phyloP scores from a whole-genome alignment of 1,140 invertebrate genomes.

The Delia radicum region DNA sequence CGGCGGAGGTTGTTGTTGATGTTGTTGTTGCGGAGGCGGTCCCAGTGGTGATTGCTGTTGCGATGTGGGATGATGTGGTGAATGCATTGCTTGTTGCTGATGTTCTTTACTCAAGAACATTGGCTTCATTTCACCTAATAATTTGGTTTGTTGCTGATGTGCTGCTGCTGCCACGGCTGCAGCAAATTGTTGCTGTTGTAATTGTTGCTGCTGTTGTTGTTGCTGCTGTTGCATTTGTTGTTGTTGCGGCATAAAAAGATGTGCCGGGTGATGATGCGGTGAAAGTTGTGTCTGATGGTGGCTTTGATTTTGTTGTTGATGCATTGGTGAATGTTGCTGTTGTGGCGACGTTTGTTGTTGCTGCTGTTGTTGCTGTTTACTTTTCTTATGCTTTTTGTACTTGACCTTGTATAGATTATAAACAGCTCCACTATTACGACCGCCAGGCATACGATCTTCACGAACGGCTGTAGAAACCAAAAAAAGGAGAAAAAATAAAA shows the following conservation, averaged over 20 bases:
- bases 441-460: slow-evolving; percentile 98
- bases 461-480: slow-evolving; percentile 76
- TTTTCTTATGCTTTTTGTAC: slow-evolving; percentile 96
- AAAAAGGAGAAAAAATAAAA: background rate
- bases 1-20: slow-evolving; percentile 43
- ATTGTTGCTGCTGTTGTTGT: slow-evolving; percentile 36
- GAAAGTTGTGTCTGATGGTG: slow-evolving; percentile 39
- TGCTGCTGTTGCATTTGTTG: slow-evolving; percentile 35
- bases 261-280: slow-evolving; percentile 49
- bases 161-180: slow-evolving; percentile 41
- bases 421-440: slow-evolving; percentile 95
- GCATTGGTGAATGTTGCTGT: slow-evolving; percentile 53
- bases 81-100: slow-evolving; percentile 41
- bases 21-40: too few relatives aligned
- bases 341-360: slow-evolving; percentile 57
- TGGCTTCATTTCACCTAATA: slow-evolving; percentile 47
- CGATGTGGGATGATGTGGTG: slow-evolving; percentile 35
- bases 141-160: slow-evolving; percentile 52
- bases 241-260: slow-evolving; percentile 40
- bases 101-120: slow-evolving; percentile 49
- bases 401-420: slow-evolving; percentile 99
- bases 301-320: slow-evolving; percentile 47
- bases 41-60: slow-evolving; percentile 34
- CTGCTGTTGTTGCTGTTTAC: slow-evolving; percentile 62
- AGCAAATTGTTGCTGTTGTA: slow-evolving; percentile 32